Percentiles rank a stretch among this genome's conserved stretches.
phyloP scores from a whole-genome alignment of 2,888 invertebrate genomes.

The Microplitis deprimator region DNA sequence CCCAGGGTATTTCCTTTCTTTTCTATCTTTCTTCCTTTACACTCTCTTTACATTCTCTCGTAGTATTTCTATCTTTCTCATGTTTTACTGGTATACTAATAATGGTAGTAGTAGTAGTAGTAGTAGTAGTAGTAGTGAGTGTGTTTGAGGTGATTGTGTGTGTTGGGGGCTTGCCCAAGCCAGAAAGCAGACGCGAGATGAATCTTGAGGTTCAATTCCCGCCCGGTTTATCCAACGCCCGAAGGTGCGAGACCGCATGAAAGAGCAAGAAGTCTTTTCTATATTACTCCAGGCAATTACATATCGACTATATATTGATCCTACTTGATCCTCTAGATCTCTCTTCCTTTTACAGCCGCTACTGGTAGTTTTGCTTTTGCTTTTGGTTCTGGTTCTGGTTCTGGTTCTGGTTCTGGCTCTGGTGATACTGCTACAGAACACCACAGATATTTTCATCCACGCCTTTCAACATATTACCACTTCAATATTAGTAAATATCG shows the following conservation, averaged over 20 bases:
- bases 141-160: not conserved
- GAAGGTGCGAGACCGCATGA: conserved; percentile 53
- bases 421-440: not conserved
- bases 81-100: too few relatives aligned
- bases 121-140: not conserved
- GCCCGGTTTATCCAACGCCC: conserved; percentile 61
- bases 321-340: conserved; percentile 41
- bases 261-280: conserved; percentile 46
- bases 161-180: conserved; percentile 8
- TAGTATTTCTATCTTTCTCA: too few relatives aligned
- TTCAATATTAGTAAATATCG: conserved; percentile 12
- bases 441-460: conserved; percentile 1
- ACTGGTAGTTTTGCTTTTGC: not conserved
- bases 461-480: conserved; percentile 6
- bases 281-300: conserved; percentile 54
- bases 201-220: conserved; percentile 68
- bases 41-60: conserved; percentile 32
- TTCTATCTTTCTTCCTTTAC: conserved; percentile 45
- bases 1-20: conserved; percentile 67
- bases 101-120: not conserved
- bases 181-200: conserved; percentile 62
- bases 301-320: conserved; percentile 48
- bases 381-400: not conserved
- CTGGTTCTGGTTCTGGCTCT: not conserved
- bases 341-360: conserved; percentile 18